A percentile compares a stretch with the other conserved stretches of the same genome.
Conservation (phyloP, 1,140 invertebrate genomes). For the Euura lappo region DNA sequence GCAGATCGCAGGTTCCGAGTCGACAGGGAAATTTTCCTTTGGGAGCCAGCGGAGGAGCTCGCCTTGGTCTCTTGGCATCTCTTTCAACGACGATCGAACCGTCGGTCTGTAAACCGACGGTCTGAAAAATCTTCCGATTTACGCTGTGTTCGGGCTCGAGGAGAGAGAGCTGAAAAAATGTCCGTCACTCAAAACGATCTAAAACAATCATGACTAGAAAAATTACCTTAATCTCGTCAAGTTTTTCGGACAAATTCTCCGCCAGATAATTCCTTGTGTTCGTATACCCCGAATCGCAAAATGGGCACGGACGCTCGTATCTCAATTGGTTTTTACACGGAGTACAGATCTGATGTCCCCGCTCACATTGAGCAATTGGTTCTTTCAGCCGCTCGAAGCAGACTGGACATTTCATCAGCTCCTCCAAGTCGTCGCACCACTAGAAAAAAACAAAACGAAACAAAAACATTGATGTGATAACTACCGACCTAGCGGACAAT, state of each 20-base stretch:
- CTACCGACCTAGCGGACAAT: no score
- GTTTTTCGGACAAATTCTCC: conserved; percentile 32
- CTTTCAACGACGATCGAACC: conserved; percentile 1
- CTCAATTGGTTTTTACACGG: conserved; percentile 26
- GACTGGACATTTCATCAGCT: conserved; percentile 42
- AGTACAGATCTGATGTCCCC: conserved; percentile 42
- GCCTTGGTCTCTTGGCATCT: not conserved
- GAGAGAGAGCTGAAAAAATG: conserved; percentile 23
- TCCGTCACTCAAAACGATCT: not conserved
- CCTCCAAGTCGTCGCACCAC: conserved; percentile 36
- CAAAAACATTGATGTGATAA: no score
- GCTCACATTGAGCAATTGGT: conserved; percentile 30
- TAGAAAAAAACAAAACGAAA: not conserved
- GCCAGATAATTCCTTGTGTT: conserved; percentile 34
- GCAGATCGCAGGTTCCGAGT: conserved; percentile 30
- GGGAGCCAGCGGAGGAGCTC: conserved; percentile 21
- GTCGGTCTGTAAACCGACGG: conserved; percentile 30
- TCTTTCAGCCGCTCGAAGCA: conserved; percentile 34
- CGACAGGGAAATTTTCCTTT: conserved; percentile 40
- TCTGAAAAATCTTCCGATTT: conserved; percentile 20
- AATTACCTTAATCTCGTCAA: conserved; percentile 40
- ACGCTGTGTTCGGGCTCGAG: conserved; percentile 28
- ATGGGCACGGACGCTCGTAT: conserved; percentile 29
- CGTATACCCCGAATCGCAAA: conserved; percentile 31
- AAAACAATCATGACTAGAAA: conserved; percentile 5